Conservation (phyloP, 1,140 invertebrate genomes). For the Zaprionus gabonicus region DNA sequence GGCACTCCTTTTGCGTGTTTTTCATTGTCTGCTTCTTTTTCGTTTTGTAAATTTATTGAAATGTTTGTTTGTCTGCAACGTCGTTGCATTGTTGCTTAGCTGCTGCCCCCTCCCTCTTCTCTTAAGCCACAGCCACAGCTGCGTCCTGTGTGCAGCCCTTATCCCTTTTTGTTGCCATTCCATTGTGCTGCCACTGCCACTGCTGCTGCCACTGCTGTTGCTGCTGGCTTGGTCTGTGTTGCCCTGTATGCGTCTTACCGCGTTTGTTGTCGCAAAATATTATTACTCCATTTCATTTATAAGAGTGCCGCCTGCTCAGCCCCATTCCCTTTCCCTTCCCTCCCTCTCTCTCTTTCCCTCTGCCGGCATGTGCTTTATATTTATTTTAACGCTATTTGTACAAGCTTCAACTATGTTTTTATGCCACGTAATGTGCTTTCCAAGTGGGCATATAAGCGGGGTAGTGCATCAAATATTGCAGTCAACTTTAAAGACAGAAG, state of each 20-base stretch:
- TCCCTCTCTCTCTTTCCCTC: background rate
- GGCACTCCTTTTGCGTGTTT: constrained; percentile 79
- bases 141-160: constrained; percentile 22
- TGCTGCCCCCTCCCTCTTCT: background rate
- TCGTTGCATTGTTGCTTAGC: constrained; percentile 52
- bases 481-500: background rate
- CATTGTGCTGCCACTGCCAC: constrained; percentile 28
- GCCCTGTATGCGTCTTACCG: background rate
- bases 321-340: background rate
- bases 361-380: constrained; percentile 1
- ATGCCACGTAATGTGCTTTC: constrained; percentile 14
- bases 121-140: constrained; percentile 40
- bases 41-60: constrained; percentile 72
- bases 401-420: constrained; percentile 44
- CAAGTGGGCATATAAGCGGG: constrained; percentile 1
- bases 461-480: background rate
- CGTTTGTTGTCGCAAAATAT: constrained; percentile 80
- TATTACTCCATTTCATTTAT: constrained; percentile 83
- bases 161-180: constrained; percentile 42
- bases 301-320: constrained; percentile 58
- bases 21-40: constrained; percentile 58
- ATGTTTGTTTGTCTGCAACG: constrained; percentile 78
- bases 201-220: constrained; percentile 15
- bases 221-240: constrained; percentile 16
- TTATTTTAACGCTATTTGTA: constrained; percentile 27